Percentiles rank a stretch among this genome's conserved stretches.
Conservation (phyloP, 2,888 invertebrate genomes). For the Sclerodermus sp. region DNA sequence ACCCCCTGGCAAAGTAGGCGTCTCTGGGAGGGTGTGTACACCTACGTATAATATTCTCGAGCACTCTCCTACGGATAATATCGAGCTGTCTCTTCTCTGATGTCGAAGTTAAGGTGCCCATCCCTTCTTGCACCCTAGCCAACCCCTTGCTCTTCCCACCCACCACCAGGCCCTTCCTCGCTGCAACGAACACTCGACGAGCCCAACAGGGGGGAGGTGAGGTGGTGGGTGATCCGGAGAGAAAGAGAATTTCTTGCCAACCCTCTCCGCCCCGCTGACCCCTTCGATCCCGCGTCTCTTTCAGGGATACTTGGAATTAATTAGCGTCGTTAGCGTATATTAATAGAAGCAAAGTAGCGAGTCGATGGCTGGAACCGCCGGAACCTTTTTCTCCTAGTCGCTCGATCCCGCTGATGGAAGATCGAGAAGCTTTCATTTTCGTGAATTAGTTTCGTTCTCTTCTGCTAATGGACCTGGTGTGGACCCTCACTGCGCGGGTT, state of each 20-base stretch:
- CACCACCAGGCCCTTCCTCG: background rate
- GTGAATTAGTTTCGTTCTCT: background rate
- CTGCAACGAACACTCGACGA: slow-evolving; percentile 8
- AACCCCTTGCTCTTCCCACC: slow-evolving; percentile 3
- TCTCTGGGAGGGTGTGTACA: slow-evolving; percentile 26
- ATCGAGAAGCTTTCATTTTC: slow-evolving; percentile 7
- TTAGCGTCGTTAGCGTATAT: slow-evolving; percentile 48
- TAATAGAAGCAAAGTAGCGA: slow-evolving; percentile 45
- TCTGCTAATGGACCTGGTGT: too few species aligned
- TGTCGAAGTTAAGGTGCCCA: slow-evolving; percentile 38
- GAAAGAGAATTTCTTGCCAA: slow-evolving; percentile 12
- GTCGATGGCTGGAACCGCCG: slow-evolving; percentile 11
- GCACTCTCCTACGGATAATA: slow-evolving; percentile 51
- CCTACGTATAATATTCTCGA: slow-evolving; percentile 47
- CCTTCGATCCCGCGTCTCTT: slow-evolving; percentile 5
- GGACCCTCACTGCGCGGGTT: background rate
- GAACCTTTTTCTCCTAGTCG: slow-evolving; percentile 19
- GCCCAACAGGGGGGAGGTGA: slow-evolving; percentile 14
- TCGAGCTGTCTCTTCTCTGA: slow-evolving; percentile 39
- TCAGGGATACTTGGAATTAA: slow-evolving; percentile 37
- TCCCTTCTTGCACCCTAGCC: too few species aligned
- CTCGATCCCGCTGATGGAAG: slow-evolving; percentile 18
- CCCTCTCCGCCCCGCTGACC: slow-evolving; percentile 3
- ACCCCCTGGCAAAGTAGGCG: slow-evolving; percentile 20
- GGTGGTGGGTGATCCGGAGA: slow-evolving; percentile 15